phyloP scores from a whole-genome alignment of 2,888 invertebrate genomes.

The Allygus modestus region DNA sequence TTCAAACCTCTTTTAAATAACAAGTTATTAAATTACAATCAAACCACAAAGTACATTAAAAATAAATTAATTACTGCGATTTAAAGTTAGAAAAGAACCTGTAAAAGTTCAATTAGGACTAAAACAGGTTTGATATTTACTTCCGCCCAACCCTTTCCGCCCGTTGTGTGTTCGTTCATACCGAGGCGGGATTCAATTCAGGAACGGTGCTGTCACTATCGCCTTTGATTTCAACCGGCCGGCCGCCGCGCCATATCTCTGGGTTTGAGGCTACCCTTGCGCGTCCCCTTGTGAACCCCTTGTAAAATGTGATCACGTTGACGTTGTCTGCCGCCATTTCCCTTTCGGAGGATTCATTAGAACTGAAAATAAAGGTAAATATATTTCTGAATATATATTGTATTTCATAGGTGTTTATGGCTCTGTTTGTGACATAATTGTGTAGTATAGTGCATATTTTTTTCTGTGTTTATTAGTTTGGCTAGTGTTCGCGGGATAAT shows the following conservation, averaged over 20 bases:
- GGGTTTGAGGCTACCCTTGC: constrained; percentile 79
- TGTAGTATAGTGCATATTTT: constrained; percentile 38
- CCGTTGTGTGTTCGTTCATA: constrained; percentile 7
- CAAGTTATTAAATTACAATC: too few relatives aligned
- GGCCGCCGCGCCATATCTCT: constrained; percentile 64
- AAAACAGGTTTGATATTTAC: neutral
- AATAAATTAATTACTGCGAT: too few relatives aligned
- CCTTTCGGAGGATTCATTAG: constrained; percentile 75
- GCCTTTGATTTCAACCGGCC: constrained; percentile 54
- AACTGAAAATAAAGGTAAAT: constrained; percentile 68
- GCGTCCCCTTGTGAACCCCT: constrained; percentile 88
- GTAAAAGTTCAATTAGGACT: neutral
- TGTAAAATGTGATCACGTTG: constrained; percentile 78
- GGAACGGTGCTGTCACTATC: constrained; percentile 38
- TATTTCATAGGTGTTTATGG: constrained; percentile 23
- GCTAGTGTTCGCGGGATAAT: neutral
- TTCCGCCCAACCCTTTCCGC: neutral
- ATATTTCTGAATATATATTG: constrained; percentile 12
- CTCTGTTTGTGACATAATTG: constrained; percentile 16
- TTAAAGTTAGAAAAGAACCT: too few relatives aligned
- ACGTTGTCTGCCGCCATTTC: constrained; percentile 84
- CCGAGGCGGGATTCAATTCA: constrained; percentile 21
- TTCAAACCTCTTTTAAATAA: too few relatives aligned
- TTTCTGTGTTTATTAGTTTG: constrained; percentile 22
- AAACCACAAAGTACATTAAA: too few relatives aligned